Base-by-base conservation (phyloP, 2,113 vertebrate species). In the Leuciscus idus region DNA sequence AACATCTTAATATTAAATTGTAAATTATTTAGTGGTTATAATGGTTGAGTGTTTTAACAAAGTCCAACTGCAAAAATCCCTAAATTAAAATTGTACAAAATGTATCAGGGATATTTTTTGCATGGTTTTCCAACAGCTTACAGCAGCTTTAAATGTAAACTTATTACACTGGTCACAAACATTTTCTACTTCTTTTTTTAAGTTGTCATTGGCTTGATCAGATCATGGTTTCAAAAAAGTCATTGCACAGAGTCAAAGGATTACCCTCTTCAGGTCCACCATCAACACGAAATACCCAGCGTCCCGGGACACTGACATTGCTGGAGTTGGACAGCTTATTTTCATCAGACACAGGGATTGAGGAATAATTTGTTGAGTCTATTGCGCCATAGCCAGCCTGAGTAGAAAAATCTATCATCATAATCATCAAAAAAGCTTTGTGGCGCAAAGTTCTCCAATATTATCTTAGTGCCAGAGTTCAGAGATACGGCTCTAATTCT, bases 211-310 rank as follows among this genome's bases (percentile, higher is more conserved):
- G 19, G 19, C 21, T 17, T 66, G 0, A 30, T 33, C 6, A 33
- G 6, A 19, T 68, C 28, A 19, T 68, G 64, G 4, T 33, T 55
- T 23, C 4, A 26, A 21, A 73, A n/a, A 73, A 46, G 11, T 74
- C 5, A 26, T 5, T 46, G 1, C 2, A 46, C 9, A 15, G 1
- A 73, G 72, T 74, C 23, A 74, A n/a, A 74, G 33, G 15, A n/a
- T 80, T 80, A 80, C 77, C 77, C 21, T 80, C 77, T 23, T 80
- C 6, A 39, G 77, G 77, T 59, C 77, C 77, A 59, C 55, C 77
- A 19, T 46, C 57, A 36, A 85, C 74, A 55, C 13, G 33, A 15
- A 81, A 87, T n/a, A 12, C 68, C 83, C 83, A 87, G 26, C 83
- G 76, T 11, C 86, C 86, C 3, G 28, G 46, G 6, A 81, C 21